Percentiles rank a stretch among this genome's conserved stretches.
These are phyloP conservation scores for Hydropsyche betteni DNA, from an alignment of 2,888 invertebrate genomes.

Conservation along the genomic window DNA sequence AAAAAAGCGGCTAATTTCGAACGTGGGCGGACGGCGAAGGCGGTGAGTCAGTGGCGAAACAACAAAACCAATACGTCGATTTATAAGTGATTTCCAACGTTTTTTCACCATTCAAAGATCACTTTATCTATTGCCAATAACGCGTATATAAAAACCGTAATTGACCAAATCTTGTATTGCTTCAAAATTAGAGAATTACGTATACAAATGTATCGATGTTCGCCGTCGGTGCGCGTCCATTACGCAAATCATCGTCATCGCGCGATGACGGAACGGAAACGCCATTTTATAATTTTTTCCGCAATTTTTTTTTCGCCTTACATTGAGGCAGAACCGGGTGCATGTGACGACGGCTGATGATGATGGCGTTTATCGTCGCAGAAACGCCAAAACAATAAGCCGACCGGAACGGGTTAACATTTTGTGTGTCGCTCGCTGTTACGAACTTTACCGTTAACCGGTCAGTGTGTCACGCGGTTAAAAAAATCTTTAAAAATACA, in stretches of 20 bases:
- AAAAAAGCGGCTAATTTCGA: not conserved
- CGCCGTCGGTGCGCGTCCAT: too few species aligned
- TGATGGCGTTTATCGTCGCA: not conserved
- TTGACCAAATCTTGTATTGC: too few species aligned
- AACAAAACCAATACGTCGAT: not conserved
- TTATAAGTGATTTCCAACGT: not conserved
- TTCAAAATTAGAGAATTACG: too few species aligned
- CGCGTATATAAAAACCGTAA: too few species aligned
- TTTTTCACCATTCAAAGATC: too few species aligned
- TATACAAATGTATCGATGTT: too few species aligned
- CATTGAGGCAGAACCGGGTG: not conserved
- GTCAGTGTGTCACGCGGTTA: constrained; percentile 27
- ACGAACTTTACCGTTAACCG: constrained; percentile 28
- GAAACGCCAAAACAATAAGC: constrained; percentile 10
- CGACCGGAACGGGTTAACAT: constrained; percentile 25
- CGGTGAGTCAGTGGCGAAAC: constrained; percentile 15
- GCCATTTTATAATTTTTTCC: not conserved
- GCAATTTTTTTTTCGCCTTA: not conserved
- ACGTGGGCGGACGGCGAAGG: constrained; percentile 8
- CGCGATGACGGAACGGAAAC: too few species aligned
- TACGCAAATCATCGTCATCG: too few species aligned
- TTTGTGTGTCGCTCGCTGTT: constrained; percentile 11
- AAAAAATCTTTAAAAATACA: not conserved
- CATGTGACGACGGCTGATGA: not conserved
- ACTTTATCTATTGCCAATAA: too few species aligned